Conservation (phyloP, 2,888 invertebrate species). For the Hirtodrosophila alboralis region DNA sequence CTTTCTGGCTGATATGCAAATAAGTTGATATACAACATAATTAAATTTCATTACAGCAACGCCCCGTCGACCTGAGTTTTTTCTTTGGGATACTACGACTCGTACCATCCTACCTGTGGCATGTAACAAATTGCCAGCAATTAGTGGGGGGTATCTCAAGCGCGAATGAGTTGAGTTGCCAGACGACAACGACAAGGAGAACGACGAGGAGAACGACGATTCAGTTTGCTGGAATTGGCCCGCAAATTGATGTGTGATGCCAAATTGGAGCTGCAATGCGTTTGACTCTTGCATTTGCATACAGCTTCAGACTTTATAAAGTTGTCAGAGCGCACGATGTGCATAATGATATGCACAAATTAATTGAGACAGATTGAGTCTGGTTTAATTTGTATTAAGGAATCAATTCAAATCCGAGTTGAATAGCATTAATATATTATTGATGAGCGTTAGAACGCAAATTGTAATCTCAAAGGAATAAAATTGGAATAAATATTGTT, state of each 20-base stretch:
- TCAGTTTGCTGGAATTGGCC: slow-evolving; percentile 20
- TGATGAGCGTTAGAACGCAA: neutral
- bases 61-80: slow-evolving; percentile 51
- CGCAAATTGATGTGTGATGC: slow-evolving; percentile 50
- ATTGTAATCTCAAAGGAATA: neutral
- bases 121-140: slow-evolving; percentile 76
- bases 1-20: slow-evolving; percentile 71
- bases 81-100: slow-evolving; percentile 26
- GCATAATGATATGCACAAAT: slow-evolving; percentile 48
- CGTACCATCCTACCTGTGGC: slow-evolving; percentile 38
- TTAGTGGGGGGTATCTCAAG: slow-evolving; percentile 60
- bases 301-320: slow-evolving; percentile 41
- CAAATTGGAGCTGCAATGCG: slow-evolving; percentile 58
- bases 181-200: no score
- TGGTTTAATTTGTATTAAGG: slow-evolving; percentile 4
- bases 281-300: slow-evolving; percentile 42
- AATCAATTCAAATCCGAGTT: slow-evolving; percentile 1
- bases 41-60: slow-evolving; percentile 79
- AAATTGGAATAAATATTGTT: no score
- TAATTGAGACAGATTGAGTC: slow-evolving; percentile 53
- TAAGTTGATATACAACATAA: slow-evolving; percentile 79
- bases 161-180: slow-evolving; percentile 24
- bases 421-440: slow-evolving; percentile 4
- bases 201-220: slow-evolving; percentile 17
- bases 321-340: slow-evolving; percentile 31